A percentile compares a stretch with the other conserved stretches of the same genome.
Evolutionary conservation across 2,797 vertebrate species (phyloP).

Genomic region (Rhinatrema bivittatum): DNA sequence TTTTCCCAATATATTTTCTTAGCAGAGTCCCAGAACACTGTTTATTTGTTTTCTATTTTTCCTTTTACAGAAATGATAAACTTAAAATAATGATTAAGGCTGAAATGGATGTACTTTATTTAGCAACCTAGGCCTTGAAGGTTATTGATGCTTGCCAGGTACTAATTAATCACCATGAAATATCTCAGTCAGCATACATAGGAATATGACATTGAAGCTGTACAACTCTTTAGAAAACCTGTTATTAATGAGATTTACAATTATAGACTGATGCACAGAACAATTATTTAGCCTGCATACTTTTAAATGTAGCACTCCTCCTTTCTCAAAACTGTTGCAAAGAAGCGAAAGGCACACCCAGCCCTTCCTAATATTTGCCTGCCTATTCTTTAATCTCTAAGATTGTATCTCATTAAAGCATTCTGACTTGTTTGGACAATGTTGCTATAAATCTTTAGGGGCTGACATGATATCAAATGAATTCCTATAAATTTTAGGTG

Average conservation of each 20-base stretch:
- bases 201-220: background rate
- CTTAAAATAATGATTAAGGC: background rate
- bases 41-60: no score
- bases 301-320: slow-evolving; percentile 27
- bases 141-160: slow-evolving; percentile 14
- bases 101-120: slow-evolving; percentile 3
- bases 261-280: background rate
- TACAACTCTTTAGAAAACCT: slow-evolving; percentile 11
- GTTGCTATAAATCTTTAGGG: slow-evolving; percentile 23
- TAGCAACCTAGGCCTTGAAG: slow-evolving; percentile 3
- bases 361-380: slow-evolving; percentile 7
- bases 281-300: slow-evolving; percentile 4
- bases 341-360: background rate
- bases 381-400: slow-evolving; percentile 25
- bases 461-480: slow-evolving; percentile 29
- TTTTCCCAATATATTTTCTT: no score
- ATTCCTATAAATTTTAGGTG: slow-evolving; percentile 41
- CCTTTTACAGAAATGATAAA: slow-evolving; percentile 13
- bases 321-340: slow-evolving; percentile 8
- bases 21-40: no score
- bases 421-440: slow-evolving; percentile 11
- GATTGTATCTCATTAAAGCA: slow-evolving; percentile 21
- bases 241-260: slow-evolving; percentile 12
- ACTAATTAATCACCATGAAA: slow-evolving; percentile 21
- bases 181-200: slow-evolving; percentile 3